phyloP scores from a whole-genome alignment of 2,888 invertebrate genomes.

The Sinelater perroti region DNA sequence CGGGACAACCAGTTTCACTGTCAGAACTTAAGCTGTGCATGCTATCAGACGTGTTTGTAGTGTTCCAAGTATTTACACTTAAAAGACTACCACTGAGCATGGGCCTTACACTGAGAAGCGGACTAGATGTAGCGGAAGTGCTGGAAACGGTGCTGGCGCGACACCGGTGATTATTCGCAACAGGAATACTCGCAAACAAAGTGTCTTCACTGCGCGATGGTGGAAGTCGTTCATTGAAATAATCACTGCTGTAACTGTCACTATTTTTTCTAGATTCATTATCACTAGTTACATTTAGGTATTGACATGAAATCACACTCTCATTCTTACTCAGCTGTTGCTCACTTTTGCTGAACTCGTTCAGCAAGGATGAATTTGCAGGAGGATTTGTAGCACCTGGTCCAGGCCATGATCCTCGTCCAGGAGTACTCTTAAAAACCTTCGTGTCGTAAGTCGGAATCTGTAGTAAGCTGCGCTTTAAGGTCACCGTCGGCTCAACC shows the following conservation, averaged over 20 bases:
- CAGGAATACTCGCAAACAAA: conserved; percentile 57
- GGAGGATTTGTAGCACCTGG: conserved; percentile 70
- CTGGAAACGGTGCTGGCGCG: conserved; percentile 66
- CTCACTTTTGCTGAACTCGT: conserved; percentile 84
- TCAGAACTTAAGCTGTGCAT: conserved; percentile 74
- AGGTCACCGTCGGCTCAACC: conserved; percentile 52
- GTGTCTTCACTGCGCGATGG: conserved; percentile 85
- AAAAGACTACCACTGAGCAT: conserved; percentile 71
- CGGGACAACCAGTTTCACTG: conserved; percentile 67
- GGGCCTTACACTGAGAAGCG: conserved; percentile 70
- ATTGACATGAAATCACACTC: conserved; percentile 61
- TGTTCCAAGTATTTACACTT: conserved; percentile 69
- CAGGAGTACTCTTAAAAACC: conserved; percentile 78
- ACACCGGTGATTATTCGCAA: conserved; percentile 37
- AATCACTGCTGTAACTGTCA: conserved; percentile 56
- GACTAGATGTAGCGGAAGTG: conserved; percentile 75
- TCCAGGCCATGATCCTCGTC: conserved; percentile 87
- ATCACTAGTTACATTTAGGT: conserved; percentile 63
- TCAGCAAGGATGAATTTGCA: conserved; percentile 55
- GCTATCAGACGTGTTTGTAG: conserved; percentile 69
- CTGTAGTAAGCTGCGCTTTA: conserved; percentile 69
- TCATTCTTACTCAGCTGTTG: conserved; percentile 73
- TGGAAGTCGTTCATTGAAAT: conserved; percentile 66
- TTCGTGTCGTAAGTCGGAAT: conserved; percentile 78
- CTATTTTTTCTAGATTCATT: conserved; percentile 57